Evolutionary conservation across 2,113 vertebrate genomes (phyloP).

Genomic region (Panthera leo): DNA sequence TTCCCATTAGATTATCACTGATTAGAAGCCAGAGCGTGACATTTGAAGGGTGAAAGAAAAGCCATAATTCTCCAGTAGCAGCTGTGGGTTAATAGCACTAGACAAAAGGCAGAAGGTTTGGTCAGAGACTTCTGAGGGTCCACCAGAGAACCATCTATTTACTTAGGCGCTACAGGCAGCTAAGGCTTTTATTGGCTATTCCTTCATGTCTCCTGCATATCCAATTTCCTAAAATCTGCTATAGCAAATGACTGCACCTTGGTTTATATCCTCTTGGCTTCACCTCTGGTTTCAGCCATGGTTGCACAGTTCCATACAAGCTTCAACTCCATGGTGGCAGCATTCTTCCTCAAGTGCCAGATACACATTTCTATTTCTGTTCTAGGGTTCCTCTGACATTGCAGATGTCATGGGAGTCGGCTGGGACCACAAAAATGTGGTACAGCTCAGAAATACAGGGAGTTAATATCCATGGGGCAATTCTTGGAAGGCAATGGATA

Average conservation of each 20-base stretch:
- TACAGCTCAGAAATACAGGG: neutral
- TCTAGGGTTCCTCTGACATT: neutral
- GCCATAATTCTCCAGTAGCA: neutral
- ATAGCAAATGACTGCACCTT: neutral
- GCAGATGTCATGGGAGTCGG: neutral
- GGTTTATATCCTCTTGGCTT: neutral
- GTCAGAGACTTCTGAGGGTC: neutral
- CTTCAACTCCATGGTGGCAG: neutral
- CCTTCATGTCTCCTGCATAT: neutral
- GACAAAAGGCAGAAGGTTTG: neutral
- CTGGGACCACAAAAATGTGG: neutral
- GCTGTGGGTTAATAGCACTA: neutral
- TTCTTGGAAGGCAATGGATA: neutral
- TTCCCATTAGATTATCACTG: neutral
- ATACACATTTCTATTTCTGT: neutral
- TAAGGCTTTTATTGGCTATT: neutral
- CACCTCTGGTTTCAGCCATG: neutral
- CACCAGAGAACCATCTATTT: neutral
- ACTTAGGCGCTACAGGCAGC: neutral
- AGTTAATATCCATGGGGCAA: neutral
- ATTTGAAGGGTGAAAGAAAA: neutral
- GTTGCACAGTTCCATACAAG: neutral
- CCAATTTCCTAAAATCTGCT: neutral
- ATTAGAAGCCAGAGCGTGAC: neutral
- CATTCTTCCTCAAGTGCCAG: neutral